Percentiles rank a stretch among this genome's conserved stretches.
These are phyloP conservation scores for Schrankia costaestrigalis DNA, from an alignment of 2,888 invertebrate species.

Conservation along the genomic window DNA sequence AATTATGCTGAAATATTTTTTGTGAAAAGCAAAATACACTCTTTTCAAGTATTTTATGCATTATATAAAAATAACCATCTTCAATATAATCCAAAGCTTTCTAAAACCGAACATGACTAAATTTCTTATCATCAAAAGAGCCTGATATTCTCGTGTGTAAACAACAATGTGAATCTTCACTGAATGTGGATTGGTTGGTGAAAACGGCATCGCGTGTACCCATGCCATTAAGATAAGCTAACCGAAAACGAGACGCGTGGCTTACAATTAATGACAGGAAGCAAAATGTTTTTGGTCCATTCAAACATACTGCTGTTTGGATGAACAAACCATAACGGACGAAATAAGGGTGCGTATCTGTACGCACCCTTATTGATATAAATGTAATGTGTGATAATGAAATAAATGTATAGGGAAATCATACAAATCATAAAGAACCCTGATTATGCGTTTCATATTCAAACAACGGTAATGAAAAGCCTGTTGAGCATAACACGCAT, in stretches of 20 bases:
- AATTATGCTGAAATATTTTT: no score
- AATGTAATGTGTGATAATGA: constrained; percentile 27
- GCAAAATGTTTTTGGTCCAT: constrained; percentile 47
- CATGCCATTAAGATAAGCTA: constrained; percentile 62
- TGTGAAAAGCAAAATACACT: no score
- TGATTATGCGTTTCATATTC: constrained; percentile 10
- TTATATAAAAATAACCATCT: no score
- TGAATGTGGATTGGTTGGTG: constrained; percentile 42
- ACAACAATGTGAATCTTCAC: constrained; percentile 31
- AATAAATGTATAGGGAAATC: constrained; percentile 23
- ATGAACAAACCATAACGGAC: constrained; percentile 34
- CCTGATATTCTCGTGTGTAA: constrained; percentile 7
- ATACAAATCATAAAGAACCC: constrained; percentile 28
- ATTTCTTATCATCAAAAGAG: constrained; percentile 3
- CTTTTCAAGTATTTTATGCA: no score
- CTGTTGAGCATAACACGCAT: constrained; percentile 1
- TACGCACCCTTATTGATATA: no score
- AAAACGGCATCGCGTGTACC: constrained; percentile 54
- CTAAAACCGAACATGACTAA: no score
- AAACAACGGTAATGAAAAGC: constrained; percentile 1
- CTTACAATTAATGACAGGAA: constrained; percentile 59
- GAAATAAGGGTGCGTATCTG: constrained; percentile 20
- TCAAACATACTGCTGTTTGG: constrained; percentile 31
- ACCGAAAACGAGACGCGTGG: constrained; percentile 55
- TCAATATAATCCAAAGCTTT: no score